phyloP scores from a whole-genome alignment of 2,888 invertebrate species.

The Sepioteuthis lessoniana region DNA sequence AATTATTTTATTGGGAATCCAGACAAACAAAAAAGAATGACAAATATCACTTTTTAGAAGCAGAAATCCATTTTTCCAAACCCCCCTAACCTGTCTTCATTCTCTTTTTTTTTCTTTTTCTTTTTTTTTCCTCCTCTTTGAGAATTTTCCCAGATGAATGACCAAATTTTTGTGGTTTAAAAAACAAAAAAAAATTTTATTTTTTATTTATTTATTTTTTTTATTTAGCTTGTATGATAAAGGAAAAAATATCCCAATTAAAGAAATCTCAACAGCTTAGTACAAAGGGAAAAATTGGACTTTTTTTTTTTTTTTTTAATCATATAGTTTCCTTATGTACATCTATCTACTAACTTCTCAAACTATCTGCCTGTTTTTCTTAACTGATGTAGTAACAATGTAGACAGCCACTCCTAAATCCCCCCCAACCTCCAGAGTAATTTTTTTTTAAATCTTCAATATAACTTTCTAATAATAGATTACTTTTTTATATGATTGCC shows the following conservation, averaged over 20 bases:
- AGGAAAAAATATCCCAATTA: neutral
- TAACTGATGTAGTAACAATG: slow-evolving; percentile 14
- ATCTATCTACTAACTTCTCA: neutral
- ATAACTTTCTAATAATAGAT: neutral
- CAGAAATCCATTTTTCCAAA: neutral
- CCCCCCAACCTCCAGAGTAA: neutral
- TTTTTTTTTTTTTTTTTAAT: neutral
- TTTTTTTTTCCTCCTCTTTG: too few species aligned
- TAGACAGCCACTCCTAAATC: neutral
- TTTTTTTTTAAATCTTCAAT: neutral
- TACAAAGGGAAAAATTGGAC: neutral
- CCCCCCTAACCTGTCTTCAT: neutral
- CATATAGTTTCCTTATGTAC: neutral
- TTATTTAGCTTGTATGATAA: neutral
- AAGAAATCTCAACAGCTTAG: slow-evolving; percentile 6
- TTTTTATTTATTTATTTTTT: neutral
- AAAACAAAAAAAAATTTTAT: neutral
- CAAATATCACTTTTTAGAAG: slow-evolving; percentile 24
- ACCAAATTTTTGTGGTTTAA: neutral
- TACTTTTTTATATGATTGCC: neutral
- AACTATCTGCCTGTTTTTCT: neutral
- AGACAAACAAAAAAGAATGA: neutral
- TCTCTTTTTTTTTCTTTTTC: neutral
- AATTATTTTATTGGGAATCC: neutral
- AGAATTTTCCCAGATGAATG: neutral